Conservation (phyloP, 2,888 invertebrate genomes). For the Pachycephus smyrnensis region DNA sequence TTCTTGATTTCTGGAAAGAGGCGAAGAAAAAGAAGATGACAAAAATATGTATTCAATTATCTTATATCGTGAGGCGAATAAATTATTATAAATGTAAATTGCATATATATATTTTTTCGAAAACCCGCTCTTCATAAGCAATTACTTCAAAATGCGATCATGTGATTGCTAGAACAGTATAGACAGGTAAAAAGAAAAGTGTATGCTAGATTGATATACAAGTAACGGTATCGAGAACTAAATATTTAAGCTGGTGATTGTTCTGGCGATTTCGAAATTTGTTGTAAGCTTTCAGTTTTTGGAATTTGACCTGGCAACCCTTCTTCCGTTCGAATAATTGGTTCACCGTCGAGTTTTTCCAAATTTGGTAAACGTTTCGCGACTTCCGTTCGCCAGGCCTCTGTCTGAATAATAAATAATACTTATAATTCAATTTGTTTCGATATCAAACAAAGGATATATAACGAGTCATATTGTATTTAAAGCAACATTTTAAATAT, state of each 20-base stretch:
- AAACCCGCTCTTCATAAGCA: background rate
- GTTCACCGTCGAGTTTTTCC: constrained; percentile 86
- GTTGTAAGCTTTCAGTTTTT: constrained; percentile 26
- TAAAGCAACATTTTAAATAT: background rate
- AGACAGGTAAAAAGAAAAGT: too few relatives aligned
- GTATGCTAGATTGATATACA: too few relatives aligned
- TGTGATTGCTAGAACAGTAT: too few relatives aligned
- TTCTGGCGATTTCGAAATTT: constrained; percentile 29
- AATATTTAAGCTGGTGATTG: background rate
- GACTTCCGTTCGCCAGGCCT: constrained; percentile 79
- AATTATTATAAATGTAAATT: constrained; percentile 54
- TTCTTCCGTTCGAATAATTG: constrained; percentile 74
- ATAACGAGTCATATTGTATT: background rate
- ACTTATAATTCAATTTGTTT: background rate
- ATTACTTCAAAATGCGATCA: too few relatives aligned
- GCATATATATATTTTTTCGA: background rate
- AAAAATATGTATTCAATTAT: constrained; percentile 51
- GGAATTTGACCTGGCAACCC: constrained; percentile 12
- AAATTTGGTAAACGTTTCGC: constrained; percentile 79
- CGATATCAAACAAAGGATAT: background rate
- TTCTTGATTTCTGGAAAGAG: too few relatives aligned
- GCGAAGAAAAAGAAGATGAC: background rate
- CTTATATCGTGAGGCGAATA: constrained; percentile 57
- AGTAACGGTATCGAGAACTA: too few relatives aligned
- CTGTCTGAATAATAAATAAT: constrained; percentile 68